phyloP scores from a whole-genome alignment of 2,888 invertebrate genomes.

The Oxycera nigricornis region DNA sequence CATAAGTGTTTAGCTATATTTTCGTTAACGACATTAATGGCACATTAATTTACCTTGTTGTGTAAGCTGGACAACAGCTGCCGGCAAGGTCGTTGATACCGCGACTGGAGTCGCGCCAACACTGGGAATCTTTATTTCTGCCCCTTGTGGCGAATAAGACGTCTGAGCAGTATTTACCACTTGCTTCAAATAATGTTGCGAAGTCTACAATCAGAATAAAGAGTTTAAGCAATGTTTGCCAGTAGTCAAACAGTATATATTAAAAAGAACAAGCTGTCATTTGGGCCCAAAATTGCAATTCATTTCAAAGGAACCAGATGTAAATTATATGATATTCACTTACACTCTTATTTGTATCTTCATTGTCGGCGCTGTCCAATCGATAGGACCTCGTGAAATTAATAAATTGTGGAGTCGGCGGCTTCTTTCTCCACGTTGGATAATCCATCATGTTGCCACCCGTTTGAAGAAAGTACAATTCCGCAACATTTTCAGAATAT shows the following conservation, averaged over 20 bases:
- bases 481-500: constrained; percentile 80
- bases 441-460: constrained; percentile 91
- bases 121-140: constrained; percentile 69
- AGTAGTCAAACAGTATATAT: no score
- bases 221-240: no score
- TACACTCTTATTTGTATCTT: constrained; percentile 42
- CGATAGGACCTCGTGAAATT: constrained; percentile 78
- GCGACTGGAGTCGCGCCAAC: constrained; percentile 68
- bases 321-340: background rate
- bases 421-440: constrained; percentile 81
- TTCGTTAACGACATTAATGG: background rate
- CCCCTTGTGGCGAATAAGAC: constrained; percentile 58
- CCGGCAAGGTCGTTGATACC: constrained; percentile 67
- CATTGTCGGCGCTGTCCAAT: constrained; percentile 64
- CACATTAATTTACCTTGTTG: constrained; percentile 66
- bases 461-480: constrained; percentile 85
- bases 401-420: constrained; percentile 76
- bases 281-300: no score
- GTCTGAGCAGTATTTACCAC: constrained; percentile 51
- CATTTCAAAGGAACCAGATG: no score
- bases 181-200: background rate
- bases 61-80: constrained; percentile 68
- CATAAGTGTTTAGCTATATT: no score
- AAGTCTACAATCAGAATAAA: no score
- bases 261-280: no score